These are phyloP conservation scores for Alectoris magna DNA, from an alignment of 2,797 vertebrate species.

Conservation along the genomic window DNA sequence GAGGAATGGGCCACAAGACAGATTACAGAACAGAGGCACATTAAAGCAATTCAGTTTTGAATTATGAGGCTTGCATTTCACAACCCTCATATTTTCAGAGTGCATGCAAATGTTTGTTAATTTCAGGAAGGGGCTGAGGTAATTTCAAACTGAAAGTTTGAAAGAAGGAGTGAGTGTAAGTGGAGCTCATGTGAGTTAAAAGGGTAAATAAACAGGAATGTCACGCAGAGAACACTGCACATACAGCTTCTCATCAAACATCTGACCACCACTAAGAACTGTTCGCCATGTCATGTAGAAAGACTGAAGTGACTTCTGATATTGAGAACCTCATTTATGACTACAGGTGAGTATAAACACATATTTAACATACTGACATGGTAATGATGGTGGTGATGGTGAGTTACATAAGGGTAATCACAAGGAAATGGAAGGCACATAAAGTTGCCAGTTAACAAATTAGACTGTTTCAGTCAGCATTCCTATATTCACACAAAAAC, in stretches of 20 bases:
- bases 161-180: not conserved
- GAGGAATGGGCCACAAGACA: not conserved
- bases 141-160: not conserved
- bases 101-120: not conserved
- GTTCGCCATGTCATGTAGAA: not conserved
- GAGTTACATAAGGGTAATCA: not conserved
- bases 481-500: not conserved
- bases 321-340: not conserved
- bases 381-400: accelerated
- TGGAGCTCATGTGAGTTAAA: not conserved
- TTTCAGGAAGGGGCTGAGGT: not conserved
- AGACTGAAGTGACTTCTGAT: not conserved
- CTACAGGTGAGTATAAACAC: not conserved
- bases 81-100: not conserved
- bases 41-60: not conserved
- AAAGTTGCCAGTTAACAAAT: not conserved
- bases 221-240: not conserved
- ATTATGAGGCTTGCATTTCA: not conserved
- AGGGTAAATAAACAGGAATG: not conserved
- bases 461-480: not conserved
- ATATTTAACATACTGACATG: accelerated
- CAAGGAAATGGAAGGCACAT: not conserved
- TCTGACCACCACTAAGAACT: not conserved
- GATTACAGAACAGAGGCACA: not conserved
- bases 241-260: not conserved